Evolutionary conservation across 2,888 invertebrate species (phyloP).

Genomic region (Aphidius colemani): DNA sequence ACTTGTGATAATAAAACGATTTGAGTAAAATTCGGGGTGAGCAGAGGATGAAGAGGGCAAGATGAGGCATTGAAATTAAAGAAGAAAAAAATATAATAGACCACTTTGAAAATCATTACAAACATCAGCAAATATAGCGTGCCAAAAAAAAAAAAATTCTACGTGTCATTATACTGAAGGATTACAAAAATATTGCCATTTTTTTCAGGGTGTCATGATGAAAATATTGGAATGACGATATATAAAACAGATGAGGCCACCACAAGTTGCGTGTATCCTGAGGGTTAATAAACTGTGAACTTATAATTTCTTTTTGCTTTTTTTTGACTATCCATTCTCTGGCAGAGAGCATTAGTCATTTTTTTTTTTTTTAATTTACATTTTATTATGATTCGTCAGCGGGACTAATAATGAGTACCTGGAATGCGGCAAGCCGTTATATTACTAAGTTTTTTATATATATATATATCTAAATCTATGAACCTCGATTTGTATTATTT

Average conservation of each 20-base stretch:
- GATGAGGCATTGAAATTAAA: slow-evolving; percentile 14
- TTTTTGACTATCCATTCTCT: too few relatives aligned
- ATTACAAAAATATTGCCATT: slow-evolving; percentile 37
- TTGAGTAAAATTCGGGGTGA: background rate
- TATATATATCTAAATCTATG: too few relatives aligned
- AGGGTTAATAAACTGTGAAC: slow-evolving; percentile 10
- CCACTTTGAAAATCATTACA: slow-evolving; percentile 34
- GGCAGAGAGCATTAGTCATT: too few relatives aligned
- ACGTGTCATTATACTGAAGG: slow-evolving; percentile 44
- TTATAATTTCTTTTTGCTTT: too few relatives aligned
- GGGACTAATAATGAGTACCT: background rate
- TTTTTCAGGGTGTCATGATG: too few relatives aligned
- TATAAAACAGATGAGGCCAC: too few relatives aligned
- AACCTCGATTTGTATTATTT: too few relatives aligned
- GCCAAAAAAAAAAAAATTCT: slow-evolving; percentile 29
- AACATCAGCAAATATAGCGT: slow-evolving; percentile 41
- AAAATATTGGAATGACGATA: too few relatives aligned
- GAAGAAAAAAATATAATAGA: slow-evolving; percentile 18
- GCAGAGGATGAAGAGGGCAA: background rate
- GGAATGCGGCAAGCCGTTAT: background rate
- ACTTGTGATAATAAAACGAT: slow-evolving; percentile 15
- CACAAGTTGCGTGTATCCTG: slow-evolving; percentile 3
- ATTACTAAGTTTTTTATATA: background rate
- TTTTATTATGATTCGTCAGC: background rate
- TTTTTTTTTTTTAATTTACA: too few relatives aligned